These are phyloP conservation scores for Leuciscus idus DNA, from an alignment of 2,113 vertebrate species.

Conservation along the genomic window DNA sequence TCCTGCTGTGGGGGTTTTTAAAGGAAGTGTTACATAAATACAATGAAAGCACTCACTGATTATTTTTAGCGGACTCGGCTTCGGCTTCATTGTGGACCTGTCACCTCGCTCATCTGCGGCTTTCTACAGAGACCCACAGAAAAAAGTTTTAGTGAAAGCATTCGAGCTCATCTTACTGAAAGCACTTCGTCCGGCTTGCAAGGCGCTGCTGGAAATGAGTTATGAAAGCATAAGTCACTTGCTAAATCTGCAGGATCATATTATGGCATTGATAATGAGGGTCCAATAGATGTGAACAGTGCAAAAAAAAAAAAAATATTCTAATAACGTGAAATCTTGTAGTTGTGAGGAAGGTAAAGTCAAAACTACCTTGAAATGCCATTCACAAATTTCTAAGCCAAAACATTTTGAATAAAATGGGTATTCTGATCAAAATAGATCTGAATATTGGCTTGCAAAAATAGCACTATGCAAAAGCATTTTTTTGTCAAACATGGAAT, in stretches of 20 bases:
- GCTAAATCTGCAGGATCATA: slow-evolving; percentile 9
- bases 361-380: background rate
- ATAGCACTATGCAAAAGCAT: background rate
- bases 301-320: background rate
- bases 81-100: slow-evolving; percentile 51
- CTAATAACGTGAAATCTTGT: slow-evolving; percentile 6
- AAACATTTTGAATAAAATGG: too few relatives aligned
- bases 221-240: slow-evolving; percentile 25
- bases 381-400: background rate
- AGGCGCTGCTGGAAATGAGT: slow-evolving; percentile 19
- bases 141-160: slow-evolving; percentile 45
- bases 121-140: slow-evolving; percentile 51
- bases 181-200: slow-evolving; percentile 29
- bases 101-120: slow-evolving; percentile 49
- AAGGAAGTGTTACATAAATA: slow-evolving; percentile 63
- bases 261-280: slow-evolving; percentile 1
- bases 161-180: slow-evolving; percentile 34
- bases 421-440: background rate
- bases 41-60: slow-evolving; percentile 55
- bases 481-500: background rate
- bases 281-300: background rate
- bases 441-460: background rate
- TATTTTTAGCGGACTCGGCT: slow-evolving; percentile 57
- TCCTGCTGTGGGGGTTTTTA: slow-evolving; percentile 56
- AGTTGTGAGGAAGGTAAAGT: background rate